Evolutionary conservation across 2,113 vertebrate genomes (phyloP).

Genomic region (Trogon melanurus): DNA sequence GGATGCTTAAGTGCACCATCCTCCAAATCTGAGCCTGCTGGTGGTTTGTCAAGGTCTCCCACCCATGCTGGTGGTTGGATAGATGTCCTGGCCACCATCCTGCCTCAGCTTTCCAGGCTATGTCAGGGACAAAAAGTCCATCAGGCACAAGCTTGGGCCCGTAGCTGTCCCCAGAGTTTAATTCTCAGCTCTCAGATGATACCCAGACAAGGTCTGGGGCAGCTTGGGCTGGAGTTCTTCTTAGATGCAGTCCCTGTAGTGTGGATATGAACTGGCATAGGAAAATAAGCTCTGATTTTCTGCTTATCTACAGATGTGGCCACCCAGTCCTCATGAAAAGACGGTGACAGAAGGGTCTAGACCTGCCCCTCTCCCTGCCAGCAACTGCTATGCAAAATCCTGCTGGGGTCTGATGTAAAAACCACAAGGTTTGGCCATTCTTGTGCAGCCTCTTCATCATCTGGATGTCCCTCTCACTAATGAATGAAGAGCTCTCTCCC

Average conservation of each 20-base stretch:
- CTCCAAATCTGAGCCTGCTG: not conserved
- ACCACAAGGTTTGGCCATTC: not conserved
- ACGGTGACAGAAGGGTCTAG: not conserved
- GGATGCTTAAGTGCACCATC: not conserved
- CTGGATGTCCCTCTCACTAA: not conserved
- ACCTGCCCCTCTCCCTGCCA: not conserved
- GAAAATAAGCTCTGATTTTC: not conserved
- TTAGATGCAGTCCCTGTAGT: rapidly evolving
- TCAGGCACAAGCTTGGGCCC: not conserved
- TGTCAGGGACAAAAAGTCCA: not conserved
- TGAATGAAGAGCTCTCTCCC: not conserved
- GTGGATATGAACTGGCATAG: not conserved
- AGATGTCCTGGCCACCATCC: not conserved
- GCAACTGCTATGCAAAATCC: not conserved
- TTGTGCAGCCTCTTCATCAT: not conserved
- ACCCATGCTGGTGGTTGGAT: not conserved
- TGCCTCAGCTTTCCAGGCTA: not conserved
- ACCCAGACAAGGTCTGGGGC: not conserved
- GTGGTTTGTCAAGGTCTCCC: not conserved
- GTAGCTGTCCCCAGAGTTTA: not conserved
- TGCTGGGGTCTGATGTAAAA: not conserved
- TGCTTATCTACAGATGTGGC: not conserved
- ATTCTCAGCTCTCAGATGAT: not conserved
- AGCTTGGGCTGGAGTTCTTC: not conserved
- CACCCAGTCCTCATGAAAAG: not conserved